Percentiles rank a stretch among this genome's conserved stretches.
Evolutionary conservation across 2,888 invertebrate genomes (phyloP).

Genomic region (Parnassius mnemosyne): DNA sequence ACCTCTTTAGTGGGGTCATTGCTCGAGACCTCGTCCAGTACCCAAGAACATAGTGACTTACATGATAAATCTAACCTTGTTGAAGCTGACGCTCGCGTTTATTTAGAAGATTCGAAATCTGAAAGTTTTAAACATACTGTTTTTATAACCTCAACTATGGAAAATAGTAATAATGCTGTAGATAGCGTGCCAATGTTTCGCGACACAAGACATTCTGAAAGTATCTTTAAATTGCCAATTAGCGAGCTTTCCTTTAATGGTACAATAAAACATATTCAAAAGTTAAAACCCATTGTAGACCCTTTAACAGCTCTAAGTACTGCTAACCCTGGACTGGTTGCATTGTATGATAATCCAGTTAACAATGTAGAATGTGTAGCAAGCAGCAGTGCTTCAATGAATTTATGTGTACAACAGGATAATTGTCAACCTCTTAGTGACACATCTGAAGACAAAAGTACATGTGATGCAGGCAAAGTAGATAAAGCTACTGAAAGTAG

Average conservation of each 20-base stretch:
- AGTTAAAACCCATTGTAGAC: constrained; percentile 70
- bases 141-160: constrained; percentile 75
- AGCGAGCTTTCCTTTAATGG: constrained; percentile 74
- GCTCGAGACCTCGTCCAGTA: constrained; percentile 55
- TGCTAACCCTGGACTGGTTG: constrained; percentile 39
- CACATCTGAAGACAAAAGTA: constrained; percentile 41
- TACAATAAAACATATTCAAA: constrained; percentile 72
- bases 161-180: constrained; percentile 76
- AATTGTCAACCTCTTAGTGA: constrained; percentile 25
- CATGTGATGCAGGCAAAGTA: constrained; percentile 37
- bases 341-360: constrained; percentile 43
- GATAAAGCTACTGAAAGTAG: constrained; percentile 58
- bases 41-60: constrained; percentile 54
- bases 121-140: constrained; percentile 57
- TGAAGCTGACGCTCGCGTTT: constrained; percentile 49
- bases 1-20: constrained; percentile 51
- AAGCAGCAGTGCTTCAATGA: constrained; percentile 15
- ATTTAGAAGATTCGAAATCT: constrained; percentile 64
- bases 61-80: constrained; percentile 59
- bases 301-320: constrained; percentile 64
- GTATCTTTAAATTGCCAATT: constrained; percentile 70
- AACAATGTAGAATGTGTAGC: constrained; percentile 15
- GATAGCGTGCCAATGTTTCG: constrained; percentile 69
- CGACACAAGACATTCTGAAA: constrained; percentile 56
- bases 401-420: constrained; percentile 27